A percentile compares a stretch with the other conserved stretches of the same genome.
Conservation (phyloP, 2,113 vertebrate species). For the Anhinga rufa region DNA sequence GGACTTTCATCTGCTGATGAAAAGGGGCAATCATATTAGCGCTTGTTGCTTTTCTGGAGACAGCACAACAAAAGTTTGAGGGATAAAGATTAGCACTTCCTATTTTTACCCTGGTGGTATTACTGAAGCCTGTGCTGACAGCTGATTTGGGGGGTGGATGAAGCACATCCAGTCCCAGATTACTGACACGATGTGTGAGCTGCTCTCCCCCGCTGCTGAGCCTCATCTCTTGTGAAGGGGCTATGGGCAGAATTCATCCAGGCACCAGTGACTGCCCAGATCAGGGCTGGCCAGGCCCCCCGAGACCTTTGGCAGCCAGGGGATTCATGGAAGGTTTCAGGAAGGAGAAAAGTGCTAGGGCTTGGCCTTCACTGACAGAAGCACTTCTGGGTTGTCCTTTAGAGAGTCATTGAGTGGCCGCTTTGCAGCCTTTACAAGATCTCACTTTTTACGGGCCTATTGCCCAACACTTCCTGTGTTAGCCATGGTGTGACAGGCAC, state of each 20-base stretch:
- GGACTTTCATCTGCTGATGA: not conserved
- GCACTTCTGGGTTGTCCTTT: not conserved
- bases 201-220: not conserved
- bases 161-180: not conserved
- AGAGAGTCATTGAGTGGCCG: not conserved
- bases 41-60: not conserved
- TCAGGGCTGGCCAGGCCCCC: no score
- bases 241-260: not conserved
- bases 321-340: not conserved
- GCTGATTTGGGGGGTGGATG: not conserved
- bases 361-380: not conserved
- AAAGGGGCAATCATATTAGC: not conserved
- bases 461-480: not conserved
- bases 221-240: not conserved
- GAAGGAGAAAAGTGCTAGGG: not conserved
- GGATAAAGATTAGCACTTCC: not conserved
- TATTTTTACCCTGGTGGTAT: not conserved
- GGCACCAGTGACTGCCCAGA: not conserved
- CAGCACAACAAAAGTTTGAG: not conserved
- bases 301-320: not conserved
- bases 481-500: not conserved
- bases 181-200: not conserved
- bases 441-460: not conserved
- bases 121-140: not conserved
- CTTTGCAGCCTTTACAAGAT: not conserved